Evolutionary conservation across 2,113 vertebrate genomes (phyloP).

Genomic region (Tragelaphus strepsiceros): DNA sequence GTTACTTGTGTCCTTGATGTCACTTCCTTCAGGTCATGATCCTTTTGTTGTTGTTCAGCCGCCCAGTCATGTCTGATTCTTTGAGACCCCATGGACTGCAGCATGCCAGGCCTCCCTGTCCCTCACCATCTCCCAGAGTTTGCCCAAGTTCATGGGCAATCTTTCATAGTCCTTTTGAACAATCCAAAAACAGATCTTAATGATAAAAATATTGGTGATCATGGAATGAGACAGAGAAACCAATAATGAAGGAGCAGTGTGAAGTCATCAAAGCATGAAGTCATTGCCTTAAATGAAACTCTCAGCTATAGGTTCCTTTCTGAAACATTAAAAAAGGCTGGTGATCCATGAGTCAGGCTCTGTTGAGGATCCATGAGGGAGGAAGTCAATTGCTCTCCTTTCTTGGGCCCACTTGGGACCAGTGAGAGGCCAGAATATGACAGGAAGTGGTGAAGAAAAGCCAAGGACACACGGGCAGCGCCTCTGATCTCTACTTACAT

Average conservation of each 20-base stretch:
- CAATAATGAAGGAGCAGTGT: not conserved
- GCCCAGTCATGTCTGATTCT: not conserved
- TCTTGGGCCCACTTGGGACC: not conserved
- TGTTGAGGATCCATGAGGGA: not conserved
- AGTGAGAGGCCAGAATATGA: not conserved
- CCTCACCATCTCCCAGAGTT: not conserved
- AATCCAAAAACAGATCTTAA: not conserved
- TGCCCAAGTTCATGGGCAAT: not conserved
- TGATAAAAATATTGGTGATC: not conserved
- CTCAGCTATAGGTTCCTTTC: not conserved
- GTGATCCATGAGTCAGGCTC: not conserved
- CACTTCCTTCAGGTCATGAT: not conserved
- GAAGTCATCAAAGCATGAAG: not conserved
- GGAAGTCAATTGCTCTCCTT: not conserved
- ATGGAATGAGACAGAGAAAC: not conserved
- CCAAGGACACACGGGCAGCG: not conserved
- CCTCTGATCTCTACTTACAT: not conserved
- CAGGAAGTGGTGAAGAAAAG: not conserved
- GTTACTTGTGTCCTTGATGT: not conserved
- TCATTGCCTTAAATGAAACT: conserved; percentile 4
- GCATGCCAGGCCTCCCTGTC: not conserved
- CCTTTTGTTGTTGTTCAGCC: not conserved
- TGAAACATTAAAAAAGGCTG: not conserved
- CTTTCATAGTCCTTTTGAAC: not conserved
- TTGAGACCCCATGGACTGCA: not conserved